Evolutionary conservation across 1,140 invertebrate species (phyloP).

Genomic region (Polypedilum pembai): DNA sequence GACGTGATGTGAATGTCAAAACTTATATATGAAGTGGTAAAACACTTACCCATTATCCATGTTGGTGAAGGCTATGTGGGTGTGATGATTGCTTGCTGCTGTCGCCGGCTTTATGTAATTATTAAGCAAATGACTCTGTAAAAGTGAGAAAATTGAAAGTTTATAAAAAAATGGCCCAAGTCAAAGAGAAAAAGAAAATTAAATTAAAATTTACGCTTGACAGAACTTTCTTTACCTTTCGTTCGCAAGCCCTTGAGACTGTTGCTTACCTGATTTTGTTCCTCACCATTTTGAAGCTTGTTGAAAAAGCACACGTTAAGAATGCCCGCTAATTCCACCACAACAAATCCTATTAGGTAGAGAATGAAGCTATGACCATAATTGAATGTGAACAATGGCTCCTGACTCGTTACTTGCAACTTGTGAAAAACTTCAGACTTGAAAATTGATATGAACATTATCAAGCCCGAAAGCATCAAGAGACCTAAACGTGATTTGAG

Average conservation of each 20-base stretch:
- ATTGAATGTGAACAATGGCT: slow-evolving; percentile 71
- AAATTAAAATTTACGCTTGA: too few species aligned
- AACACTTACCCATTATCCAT: slow-evolving; percentile 16
- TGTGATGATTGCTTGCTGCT: slow-evolving; percentile 21
- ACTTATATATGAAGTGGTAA: neutral
- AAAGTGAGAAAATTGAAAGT: neutral
- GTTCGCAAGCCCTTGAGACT: neutral
- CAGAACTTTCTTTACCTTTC: too few species aligned
- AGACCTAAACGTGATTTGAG: slow-evolving; percentile 54
- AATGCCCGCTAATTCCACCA: slow-evolving; percentile 73
- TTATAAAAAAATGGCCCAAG: neutral
- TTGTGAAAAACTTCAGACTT: slow-evolving; percentile 84
- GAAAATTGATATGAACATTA: slow-evolving; percentile 88
- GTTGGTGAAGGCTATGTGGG: neutral
- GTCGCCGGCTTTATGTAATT: neutral
- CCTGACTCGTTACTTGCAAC: slow-evolving; percentile 67
- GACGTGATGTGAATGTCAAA: neutral
- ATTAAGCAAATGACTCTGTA: slow-evolving; percentile 19
- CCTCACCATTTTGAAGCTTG: slow-evolving; percentile 52
- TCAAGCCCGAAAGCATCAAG: slow-evolving; percentile 77
- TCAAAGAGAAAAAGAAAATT: too few species aligned
- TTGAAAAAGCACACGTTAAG: slow-evolving; percentile 82
- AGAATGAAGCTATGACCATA: slow-evolving; percentile 83
- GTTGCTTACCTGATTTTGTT: neutral
- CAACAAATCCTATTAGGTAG: slow-evolving; percentile 74